phyloP scores from a whole-genome alignment of 2,113 vertebrate species.

The Gambusia holbrooki region DNA sequence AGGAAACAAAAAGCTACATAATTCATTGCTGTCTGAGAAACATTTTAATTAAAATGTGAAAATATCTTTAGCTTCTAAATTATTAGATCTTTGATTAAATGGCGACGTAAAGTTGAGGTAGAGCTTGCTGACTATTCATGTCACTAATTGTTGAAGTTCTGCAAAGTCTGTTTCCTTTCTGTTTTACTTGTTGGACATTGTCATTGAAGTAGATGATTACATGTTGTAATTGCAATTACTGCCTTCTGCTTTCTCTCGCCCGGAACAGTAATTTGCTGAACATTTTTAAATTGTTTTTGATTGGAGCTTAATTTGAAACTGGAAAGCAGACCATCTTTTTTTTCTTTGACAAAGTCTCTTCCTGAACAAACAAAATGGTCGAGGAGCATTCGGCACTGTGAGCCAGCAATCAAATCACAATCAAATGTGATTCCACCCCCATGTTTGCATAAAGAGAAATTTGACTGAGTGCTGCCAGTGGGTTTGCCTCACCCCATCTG shows the following conservation, averaged over 20 bases:
- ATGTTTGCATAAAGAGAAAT: constrained; percentile 23
- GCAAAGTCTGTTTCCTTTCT: neutral
- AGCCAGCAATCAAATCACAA: constrained; percentile 16
- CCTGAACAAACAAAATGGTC: neutral
- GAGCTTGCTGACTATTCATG: neutral
- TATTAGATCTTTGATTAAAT: neutral
- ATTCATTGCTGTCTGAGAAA: neutral
- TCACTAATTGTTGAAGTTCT: neutral
- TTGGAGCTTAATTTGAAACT: neutral
- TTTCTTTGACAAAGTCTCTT: neutral
- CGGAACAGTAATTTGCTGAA: neutral
- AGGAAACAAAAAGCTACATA: neutral
- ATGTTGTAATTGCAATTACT: neutral
- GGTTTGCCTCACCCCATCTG: neutral
- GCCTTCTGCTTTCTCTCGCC: neutral
- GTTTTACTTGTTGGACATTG: neutral
- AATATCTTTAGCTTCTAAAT: neutral
- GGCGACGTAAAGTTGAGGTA: too few relatives aligned
- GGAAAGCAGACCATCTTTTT: neutral
- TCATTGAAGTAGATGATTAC: neutral
- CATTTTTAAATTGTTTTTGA: neutral
- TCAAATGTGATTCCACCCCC: constrained; percentile 1
- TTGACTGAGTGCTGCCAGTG: neutral
- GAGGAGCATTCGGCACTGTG: neutral
- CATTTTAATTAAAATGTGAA: neutral